Evolutionary conservation across 2,113 vertebrate genomes (phyloP), one percentile per base, ranked within the genome.

Genomic region (Psilopogon haemacephalus): DNA sequence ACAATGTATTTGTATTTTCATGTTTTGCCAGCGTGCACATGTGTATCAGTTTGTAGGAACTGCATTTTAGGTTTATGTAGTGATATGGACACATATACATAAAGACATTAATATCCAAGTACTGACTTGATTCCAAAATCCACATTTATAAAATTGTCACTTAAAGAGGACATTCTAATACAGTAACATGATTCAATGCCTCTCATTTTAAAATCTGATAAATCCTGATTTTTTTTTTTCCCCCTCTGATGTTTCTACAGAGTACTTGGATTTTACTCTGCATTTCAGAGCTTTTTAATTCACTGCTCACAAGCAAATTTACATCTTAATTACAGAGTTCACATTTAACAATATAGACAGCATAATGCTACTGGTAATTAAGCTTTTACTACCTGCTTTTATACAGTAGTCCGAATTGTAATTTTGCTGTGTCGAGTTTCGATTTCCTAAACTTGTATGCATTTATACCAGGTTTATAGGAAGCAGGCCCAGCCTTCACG

Each of bases 321-420:
- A 98, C 97, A 98, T 98, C 97, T 98, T 98, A 98, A 98, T 98
- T 97, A 97, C 95, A 97, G 97, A 97, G 94, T 96, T 97, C 97
- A 97, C 96, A 96, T 97, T 96, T 97, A 97, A 98, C 97, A 98
- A 97, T 97, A 98, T 95, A 98, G 97, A 96, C 96, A 97, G 97
- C 96, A 97, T 94, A 98, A 97, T 95, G 97, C 94, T 97, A 93
- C 89, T 97, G 86, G 95, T 98, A 97, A 98, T 98, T 97, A 98
- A 96, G 96, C 86, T 97, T 97, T 97, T 97, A 96, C 89, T 97
- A 97, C 96, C 97, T 98, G 96, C 95, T 97, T 97, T 97, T 95
- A 76, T 94, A 95, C 89, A 94, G 93, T 96, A 94, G 94, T 96
- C 93, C 82, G 74, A 95, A 85, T 88, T 88, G 82, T 69, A 95